Evolutionary conservation across 1,140 invertebrate species (phyloP), one percentile per base, ranked within the genome.

Genomic region (Paraescarpia echinospica): DNA sequence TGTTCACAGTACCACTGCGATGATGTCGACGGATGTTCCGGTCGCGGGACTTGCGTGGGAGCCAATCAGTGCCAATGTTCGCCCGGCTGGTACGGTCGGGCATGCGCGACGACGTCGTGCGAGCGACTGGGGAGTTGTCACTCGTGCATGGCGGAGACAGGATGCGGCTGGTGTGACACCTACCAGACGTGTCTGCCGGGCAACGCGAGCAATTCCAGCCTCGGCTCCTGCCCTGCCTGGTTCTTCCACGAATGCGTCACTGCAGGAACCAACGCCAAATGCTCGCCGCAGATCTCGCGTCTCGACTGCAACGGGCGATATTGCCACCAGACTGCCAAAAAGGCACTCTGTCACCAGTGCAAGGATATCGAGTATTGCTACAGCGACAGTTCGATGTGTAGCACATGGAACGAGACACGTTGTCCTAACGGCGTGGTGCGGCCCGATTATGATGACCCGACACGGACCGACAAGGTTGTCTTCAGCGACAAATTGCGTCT

Each of bases 1-100:
- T 90, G 90, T 41, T 90, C 90, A 27, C 35, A 18, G 4, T 90
- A 35, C 90, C 90, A 90, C 90, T 90, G 90, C n/a, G 34, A 41
- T 9, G 90, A 90, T 22, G 90, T 90, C 90, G n/a, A 34, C 90
- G 9, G 34, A 0, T 90, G 90, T 41, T 35, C 35, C 90, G 35
- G 59, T 77, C 59, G 22, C 59, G 59, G 59, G 59, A 77, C 0
- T 27, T 77, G 59, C 22, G 59, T 77, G 59, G 59, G 18, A 77
- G 59, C 59, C 59, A 77, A 77, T 77, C 59, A 77, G 59, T 77
- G 59, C 27, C 59, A 27, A 18, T 77, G 59, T 77, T 77, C 59
- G 59, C 59, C 59, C 59, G 59, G 59, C 59, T 77, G 59, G 59
- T 77, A 77, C 59, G 59, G 59, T 27, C 59, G 59, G 0, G 8